phyloP scores from a whole-genome alignment of 2,797 vertebrate species.

The Sebastes variabilis region DNA sequence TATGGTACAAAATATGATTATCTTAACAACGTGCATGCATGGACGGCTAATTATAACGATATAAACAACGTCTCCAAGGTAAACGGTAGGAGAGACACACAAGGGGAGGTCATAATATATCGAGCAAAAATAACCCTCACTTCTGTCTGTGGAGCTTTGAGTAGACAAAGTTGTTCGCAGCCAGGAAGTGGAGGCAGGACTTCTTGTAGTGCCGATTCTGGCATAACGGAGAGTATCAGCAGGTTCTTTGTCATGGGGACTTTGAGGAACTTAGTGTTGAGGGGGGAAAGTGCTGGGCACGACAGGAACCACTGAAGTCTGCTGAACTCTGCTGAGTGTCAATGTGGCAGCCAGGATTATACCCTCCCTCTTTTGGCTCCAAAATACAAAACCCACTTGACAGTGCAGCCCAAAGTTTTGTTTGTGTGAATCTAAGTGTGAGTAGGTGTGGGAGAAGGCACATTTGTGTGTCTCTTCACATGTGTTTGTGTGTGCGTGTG shows the following conservation, averaged over 20 bases:
- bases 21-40: conserved; percentile 52
- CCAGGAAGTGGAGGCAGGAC: conserved; percentile 42
- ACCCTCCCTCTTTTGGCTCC: conserved; percentile 69
- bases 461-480: conserved; percentile 34
- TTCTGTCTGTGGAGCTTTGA: conserved; percentile 41
- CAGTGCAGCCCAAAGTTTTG: conserved; percentile 66
- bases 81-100: conserved; percentile 29
- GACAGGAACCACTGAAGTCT: conserved; percentile 72
- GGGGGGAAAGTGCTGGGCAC: conserved; percentile 76
- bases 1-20: conserved; percentile 73
- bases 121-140: conserved; percentile 40
- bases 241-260: conserved; percentile 76
- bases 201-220: conserved; percentile 48
- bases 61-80: conserved; percentile 49
- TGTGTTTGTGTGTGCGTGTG: not conserved
- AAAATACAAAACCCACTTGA: conserved; percentile 71
- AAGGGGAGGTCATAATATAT: conserved; percentile 21
- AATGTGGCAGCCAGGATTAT: conserved; percentile 75
- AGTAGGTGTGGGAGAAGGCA: conserved; percentile 52
- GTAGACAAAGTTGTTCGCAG: conserved; percentile 48
- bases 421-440: conserved; percentile 55
- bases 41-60: conserved; percentile 52
- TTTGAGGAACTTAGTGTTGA: conserved; percentile 73
- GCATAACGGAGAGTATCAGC: conserved; percentile 57
- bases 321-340: conserved; percentile 78